Percentiles rank a stretch among this genome's conserved stretches.
Conservation (phyloP, 2,797 vertebrate genomes). For the Pangasius larnaudii region DNA sequence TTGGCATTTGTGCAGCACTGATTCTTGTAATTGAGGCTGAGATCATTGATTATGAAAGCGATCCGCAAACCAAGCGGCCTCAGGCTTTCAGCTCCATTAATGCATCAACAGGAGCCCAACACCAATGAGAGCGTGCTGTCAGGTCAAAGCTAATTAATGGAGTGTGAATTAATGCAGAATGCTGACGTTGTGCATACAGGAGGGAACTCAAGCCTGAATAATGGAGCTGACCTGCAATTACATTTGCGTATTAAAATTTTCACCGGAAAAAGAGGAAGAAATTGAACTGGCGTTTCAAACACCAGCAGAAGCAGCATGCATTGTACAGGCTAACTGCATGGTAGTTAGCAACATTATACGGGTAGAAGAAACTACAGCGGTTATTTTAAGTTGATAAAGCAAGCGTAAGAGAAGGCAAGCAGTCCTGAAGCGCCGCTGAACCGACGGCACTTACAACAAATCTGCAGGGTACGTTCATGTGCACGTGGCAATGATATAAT, state of each 20-base stretch:
- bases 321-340: accelerated
- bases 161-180: slow-evolving; percentile 73
- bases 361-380: background rate
- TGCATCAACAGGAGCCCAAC: slow-evolving; percentile 36
- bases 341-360: background rate
- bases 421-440: background rate
- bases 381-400: too few species aligned
- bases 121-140: slow-evolving; percentile 36
- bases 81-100: slow-evolving; percentile 18
- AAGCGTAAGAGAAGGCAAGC: background rate
- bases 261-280: slow-evolving; percentile 52
- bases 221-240: slow-evolving; percentile 77
- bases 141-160: slow-evolving; percentile 74
- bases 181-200: slow-evolving; percentile 61
- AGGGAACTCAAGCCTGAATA: slow-evolving; percentile 70
- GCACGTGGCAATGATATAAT: background rate
- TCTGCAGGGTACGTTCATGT: background rate
- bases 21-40: background rate
- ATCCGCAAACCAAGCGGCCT: slow-evolving; percentile 13
- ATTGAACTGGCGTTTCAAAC: slow-evolving; percentile 56
- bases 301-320: slow-evolving; percentile 9
- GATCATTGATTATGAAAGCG: background rate
- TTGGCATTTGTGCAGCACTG: background rate
- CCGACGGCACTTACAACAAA: too few species aligned
- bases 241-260: slow-evolving; percentile 82